Conservation (phyloP, 2,797 vertebrate genomes). For the Tympanoctomys barrerae region DNA sequence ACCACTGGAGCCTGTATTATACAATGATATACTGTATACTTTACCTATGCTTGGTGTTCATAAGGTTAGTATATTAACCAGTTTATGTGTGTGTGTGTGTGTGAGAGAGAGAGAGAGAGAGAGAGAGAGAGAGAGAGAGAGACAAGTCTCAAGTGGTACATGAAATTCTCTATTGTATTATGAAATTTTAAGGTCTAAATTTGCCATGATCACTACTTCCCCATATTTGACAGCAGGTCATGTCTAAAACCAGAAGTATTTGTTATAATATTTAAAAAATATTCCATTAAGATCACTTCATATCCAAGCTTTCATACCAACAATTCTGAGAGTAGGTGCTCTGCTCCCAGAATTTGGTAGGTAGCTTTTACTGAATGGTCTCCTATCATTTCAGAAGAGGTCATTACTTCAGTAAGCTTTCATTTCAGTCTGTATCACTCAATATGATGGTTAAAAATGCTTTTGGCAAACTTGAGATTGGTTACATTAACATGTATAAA, state of each 20-base stretch:
- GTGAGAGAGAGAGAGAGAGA: too few relatives aligned
- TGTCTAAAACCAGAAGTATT: constrained; percentile 15
- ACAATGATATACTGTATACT: constrained; percentile 92
- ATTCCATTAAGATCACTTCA: constrained; percentile 30
- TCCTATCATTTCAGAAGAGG: background rate
- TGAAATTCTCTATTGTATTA: constrained; percentile 53
- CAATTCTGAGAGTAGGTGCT: background rate
- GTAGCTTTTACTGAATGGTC: background rate
- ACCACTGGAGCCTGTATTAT: constrained; percentile 90
- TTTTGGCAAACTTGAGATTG: background rate
- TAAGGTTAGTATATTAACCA: constrained; percentile 90
- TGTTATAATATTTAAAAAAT: constrained; percentile 15
- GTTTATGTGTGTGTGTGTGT: background rate
- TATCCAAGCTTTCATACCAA: constrained; percentile 15
- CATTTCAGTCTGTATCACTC: background rate
- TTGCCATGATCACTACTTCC: background rate
- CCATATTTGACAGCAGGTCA: background rate
- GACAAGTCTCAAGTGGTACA: background rate
- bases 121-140: too few relatives aligned
- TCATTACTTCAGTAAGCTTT: background rate
- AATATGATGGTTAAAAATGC: background rate
- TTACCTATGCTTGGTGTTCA: constrained; percentile 95
- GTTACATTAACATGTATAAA: background rate
- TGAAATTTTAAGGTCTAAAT: constrained; percentile 37
- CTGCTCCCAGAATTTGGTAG: background rate